A percentile compares a stretch with the other conserved stretches of the same genome.
These are phyloP conservation scores for Cynoglossus semilaevis DNA, from an alignment of 2,113 vertebrate species.

Conservation along the genomic window DNA sequence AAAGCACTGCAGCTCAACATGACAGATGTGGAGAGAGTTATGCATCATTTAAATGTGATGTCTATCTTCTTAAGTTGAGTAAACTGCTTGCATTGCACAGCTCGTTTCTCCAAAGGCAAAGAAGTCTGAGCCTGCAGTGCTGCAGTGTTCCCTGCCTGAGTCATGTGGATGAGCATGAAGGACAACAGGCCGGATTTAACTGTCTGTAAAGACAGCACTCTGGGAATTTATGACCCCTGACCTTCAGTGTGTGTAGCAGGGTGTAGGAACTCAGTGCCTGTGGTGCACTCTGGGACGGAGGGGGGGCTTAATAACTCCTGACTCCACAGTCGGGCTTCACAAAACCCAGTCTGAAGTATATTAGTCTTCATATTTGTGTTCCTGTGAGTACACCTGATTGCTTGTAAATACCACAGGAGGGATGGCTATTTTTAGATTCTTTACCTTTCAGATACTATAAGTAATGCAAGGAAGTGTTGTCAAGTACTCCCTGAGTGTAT, in stretches of 20 bases:
- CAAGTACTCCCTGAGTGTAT: background rate
- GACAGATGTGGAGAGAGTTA: slow-evolving; percentile 29
- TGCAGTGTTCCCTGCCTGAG: slow-evolving; percentile 3
- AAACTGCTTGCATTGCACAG: slow-evolving; percentile 38
- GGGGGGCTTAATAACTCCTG: slow-evolving; percentile 65
- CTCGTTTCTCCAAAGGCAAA: slow-evolving; percentile 25
- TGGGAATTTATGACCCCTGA: slow-evolving; percentile 65
- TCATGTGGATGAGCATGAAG: slow-evolving; percentile 48
- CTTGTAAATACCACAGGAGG: slow-evolving; percentile 16
- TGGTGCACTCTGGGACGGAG: slow-evolving; percentile 39
- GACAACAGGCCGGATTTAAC: slow-evolving; percentile 52
- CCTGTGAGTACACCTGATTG: background rate
- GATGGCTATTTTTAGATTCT: no score
- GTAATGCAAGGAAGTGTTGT: slow-evolving; percentile 17
- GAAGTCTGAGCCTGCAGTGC: background rate
- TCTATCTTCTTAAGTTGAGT: slow-evolving; percentile 28
- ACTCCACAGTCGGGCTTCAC: slow-evolving; percentile 58
- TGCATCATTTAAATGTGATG: slow-evolving; percentile 34
- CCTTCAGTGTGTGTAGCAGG: slow-evolving; percentile 42
- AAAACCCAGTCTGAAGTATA: slow-evolving; percentile 52
- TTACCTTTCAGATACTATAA: background rate
- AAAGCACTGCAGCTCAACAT: slow-evolving; percentile 12
- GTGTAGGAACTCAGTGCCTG: slow-evolving; percentile 16
- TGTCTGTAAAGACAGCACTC: slow-evolving; percentile 61
- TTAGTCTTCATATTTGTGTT: slow-evolving; percentile 64